A percentile compares a stretch with the other conserved stretches of the same genome.
Evolutionary conservation across 2,797 vertebrate species (phyloP).

Genomic region (Vespertilio murinus): DNA sequence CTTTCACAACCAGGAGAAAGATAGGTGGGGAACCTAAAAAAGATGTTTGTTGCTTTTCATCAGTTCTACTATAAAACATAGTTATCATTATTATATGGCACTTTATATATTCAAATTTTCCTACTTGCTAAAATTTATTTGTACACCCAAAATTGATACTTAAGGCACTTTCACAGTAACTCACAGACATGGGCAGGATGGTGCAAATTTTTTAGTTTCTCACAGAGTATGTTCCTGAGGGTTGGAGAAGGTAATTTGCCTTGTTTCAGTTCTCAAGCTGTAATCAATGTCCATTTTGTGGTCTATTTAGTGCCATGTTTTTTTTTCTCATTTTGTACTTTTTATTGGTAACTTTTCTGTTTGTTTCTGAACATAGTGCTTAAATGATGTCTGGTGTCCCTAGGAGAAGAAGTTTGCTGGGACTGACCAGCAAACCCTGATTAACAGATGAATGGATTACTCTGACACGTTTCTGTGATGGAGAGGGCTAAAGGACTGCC

Average conservation of each 20-base stretch:
- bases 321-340: neutral
- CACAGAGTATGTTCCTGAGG: neutral
- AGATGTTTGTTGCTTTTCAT: neutral
- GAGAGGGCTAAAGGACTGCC: too few relatives aligned
- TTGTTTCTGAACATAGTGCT: neutral
- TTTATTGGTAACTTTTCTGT: neutral
- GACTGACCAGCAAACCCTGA: too few relatives aligned
- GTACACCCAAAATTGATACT: neutral
- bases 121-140: neutral
- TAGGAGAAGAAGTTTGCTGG: neutral
- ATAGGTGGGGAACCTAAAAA: neutral
- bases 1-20: neutral
- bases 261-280: neutral
- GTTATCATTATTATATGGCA: neutral
- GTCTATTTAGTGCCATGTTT: neutral
- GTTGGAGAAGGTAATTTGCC: neutral
- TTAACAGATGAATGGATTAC: too few relatives aligned
- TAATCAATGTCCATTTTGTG: neutral
- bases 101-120: neutral
- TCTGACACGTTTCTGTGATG: too few relatives aligned
- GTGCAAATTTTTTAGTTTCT: neutral
- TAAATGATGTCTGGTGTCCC: neutral
- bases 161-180: neutral
- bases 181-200: neutral
- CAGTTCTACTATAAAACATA: neutral